Conservation (phyloP, 2,888 invertebrate genomes). For the Anagyrus pseudococci region DNA sequence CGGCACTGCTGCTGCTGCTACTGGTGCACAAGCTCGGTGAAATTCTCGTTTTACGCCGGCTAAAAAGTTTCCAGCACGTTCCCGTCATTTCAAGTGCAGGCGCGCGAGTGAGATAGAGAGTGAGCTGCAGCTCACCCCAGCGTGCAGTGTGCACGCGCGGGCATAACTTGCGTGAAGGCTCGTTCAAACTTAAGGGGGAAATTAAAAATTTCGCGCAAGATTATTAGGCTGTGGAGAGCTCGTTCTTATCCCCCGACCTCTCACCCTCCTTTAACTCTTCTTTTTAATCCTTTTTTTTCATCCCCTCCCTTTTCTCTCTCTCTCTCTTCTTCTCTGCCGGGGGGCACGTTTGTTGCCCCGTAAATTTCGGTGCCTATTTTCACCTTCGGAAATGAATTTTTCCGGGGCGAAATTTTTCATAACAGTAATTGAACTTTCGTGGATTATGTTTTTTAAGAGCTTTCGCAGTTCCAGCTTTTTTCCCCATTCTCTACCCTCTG, state of each 20-base stretch:
- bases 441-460: conserved; percentile 29
- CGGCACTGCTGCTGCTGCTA: conserved; percentile 7
- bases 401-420: conserved; percentile 19
- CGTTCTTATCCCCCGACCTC: too few relatives aligned
- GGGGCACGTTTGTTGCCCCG: not conserved
- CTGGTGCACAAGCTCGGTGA: too few relatives aligned
- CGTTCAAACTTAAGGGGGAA: conserved; percentile 24
- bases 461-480: conserved; percentile 15
- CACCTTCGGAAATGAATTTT: conserved; percentile 30
- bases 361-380: conserved; percentile 26
- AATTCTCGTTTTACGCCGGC: conserved; percentile 27
- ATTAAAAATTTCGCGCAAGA: conserved; percentile 39
- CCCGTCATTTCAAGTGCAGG: conserved; percentile 29
- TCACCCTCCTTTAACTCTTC: not conserved
- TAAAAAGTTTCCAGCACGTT: conserved; percentile 28
- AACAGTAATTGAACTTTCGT: conserved; percentile 28
- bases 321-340: too few relatives aligned
- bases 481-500: not conserved
- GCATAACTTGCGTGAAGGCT: conserved; percentile 28
- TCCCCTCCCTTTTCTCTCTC: not conserved
- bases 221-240: conserved; percentile 26
- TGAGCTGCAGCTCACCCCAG: too few relatives aligned
- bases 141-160: conserved; percentile 11
- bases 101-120: too few relatives aligned
- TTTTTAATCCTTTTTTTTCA: not conserved